Conservation (phyloP, 2,888 invertebrate species). For the Nephrotoma appendiculata region DNA sequence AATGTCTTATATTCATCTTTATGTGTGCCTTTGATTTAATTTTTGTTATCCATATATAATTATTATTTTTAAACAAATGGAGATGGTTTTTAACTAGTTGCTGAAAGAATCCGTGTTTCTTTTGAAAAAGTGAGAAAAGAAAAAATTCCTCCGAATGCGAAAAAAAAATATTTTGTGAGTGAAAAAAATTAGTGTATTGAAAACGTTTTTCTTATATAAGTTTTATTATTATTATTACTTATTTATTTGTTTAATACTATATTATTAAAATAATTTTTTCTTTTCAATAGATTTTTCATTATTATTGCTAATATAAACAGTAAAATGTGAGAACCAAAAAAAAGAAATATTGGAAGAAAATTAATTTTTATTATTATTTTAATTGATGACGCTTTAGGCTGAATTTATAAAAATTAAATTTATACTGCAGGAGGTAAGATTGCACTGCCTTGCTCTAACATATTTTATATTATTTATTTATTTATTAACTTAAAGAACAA, state of each 20-base stretch:
- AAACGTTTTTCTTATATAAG: not conserved
- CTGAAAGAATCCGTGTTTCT: not conserved
- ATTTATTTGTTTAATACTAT: not conserved
- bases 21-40: constrained; percentile 1
- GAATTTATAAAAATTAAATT: constrained; percentile 1
- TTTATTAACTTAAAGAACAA: not conserved
- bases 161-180: not conserved
- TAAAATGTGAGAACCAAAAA: not conserved
- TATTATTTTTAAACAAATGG: not conserved
- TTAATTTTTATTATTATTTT: constrained; percentile 1
- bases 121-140: not conserved
- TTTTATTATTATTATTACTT: not conserved
- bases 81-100: constrained; percentile 1
- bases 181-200: not conserved
- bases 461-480: constrained; percentile 1
- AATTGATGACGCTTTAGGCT: constrained; percentile 5
- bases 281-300: not conserved
- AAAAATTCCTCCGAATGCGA: not conserved
- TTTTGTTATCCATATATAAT: not conserved
- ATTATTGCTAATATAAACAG: not conserved
- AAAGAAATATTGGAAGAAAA: not conserved
- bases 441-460: constrained; percentile 13
- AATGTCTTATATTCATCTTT: not conserved
- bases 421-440: constrained; percentile 14
- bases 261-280: not conserved